These are phyloP conservation scores for Sparidentex hasta DNA, from an alignment of 2,797 vertebrate species.

Conservation along the genomic window DNA sequence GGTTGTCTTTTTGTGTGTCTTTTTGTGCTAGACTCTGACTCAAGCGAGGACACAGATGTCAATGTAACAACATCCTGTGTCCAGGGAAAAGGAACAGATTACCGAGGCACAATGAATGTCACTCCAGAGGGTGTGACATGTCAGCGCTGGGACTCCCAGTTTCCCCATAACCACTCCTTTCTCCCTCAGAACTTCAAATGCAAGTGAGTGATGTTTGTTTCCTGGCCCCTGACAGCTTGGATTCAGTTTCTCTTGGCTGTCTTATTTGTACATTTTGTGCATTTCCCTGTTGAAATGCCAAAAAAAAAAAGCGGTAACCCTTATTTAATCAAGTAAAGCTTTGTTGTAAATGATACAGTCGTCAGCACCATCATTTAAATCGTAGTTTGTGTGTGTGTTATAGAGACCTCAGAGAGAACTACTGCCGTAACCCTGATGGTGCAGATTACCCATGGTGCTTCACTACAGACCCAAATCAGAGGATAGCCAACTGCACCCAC, in stretches of 20 bases:
- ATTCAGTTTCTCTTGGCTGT: slow-evolving; percentile 2
- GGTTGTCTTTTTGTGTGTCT: slow-evolving; percentile 6
- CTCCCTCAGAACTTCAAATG: slow-evolving; percentile 96
- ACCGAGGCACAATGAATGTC: slow-evolving; percentile 90
- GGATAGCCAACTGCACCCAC: slow-evolving; percentile 93
- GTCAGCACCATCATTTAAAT: slow-evolving; percentile 68
- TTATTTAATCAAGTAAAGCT: background rate
- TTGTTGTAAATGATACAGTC: slow-evolving; percentile 17
- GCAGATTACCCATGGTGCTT: slow-evolving; percentile 98
- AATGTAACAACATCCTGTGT: slow-evolving; percentile 88
- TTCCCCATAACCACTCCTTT: slow-evolving; percentile 94
- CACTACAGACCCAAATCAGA: slow-evolving; percentile 93
- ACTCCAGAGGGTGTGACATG: slow-evolving; percentile 93
- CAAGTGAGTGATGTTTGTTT: slow-evolving; percentile 90
- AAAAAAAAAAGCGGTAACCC: slow-evolving; percentile 5
- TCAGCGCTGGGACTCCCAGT: slow-evolving; percentile 95
- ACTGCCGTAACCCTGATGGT: slow-evolving; percentile 96
- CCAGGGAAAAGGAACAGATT: slow-evolving; percentile 90
- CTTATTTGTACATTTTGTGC: slow-evolving; percentile 26
- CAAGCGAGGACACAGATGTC: slow-evolving; percentile 77
- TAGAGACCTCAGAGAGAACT: slow-evolving; percentile 95
- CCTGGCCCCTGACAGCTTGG: slow-evolving; percentile 3
- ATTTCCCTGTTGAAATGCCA: slow-evolving; percentile 32
- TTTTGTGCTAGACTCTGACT: slow-evolving; percentile 66
- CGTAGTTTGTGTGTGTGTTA: slow-evolving; percentile 71